Percentiles rank a stretch among this genome's conserved stretches.
Conservation (phyloP, 2,113 vertebrate species). For the Arizona elegans region DNA sequence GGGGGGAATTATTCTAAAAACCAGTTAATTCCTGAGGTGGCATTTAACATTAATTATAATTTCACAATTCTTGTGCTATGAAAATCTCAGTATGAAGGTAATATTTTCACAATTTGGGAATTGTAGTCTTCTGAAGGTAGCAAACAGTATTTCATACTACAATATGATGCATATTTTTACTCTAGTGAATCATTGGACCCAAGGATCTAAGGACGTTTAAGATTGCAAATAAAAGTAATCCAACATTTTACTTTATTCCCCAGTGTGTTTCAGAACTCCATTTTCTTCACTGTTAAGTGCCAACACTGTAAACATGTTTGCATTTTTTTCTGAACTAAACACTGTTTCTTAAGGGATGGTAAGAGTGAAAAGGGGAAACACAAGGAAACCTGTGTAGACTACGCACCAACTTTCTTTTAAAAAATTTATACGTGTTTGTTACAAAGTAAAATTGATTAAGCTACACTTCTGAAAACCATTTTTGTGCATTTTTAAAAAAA, state of each 20-base stretch:
- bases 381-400: constrained; percentile 55
- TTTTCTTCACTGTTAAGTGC: constrained; percentile 60
- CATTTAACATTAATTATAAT: constrained; percentile 54
- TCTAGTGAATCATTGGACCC: constrained; percentile 58
- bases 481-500: constrained; percentile 60
- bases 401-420: constrained; percentile 40
- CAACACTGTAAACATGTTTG: constrained; percentile 69
- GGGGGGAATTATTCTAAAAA: constrained; percentile 53
- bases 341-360: constrained; percentile 55
- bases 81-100: constrained; percentile 50
- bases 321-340: constrained; percentile 47
- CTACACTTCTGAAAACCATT: constrained; percentile 67
- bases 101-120: constrained; percentile 40
- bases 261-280: constrained; percentile 34
- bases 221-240: constrained; percentile 42
- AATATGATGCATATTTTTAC: constrained; percentile 23
- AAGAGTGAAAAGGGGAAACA: constrained; percentile 61
- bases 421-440: constrained; percentile 56
- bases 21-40: constrained; percentile 75
- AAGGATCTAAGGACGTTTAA: constrained; percentile 44
- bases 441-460: constrained; percentile 68
- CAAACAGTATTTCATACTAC: constrained; percentile 46
- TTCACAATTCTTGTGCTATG: constrained; percentile 68
- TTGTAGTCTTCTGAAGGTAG: constrained; percentile 56
- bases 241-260: constrained; percentile 33